Conservation (phyloP, 2,113 vertebrate genomes). For the Paramormyrops kingsleyae region DNA sequence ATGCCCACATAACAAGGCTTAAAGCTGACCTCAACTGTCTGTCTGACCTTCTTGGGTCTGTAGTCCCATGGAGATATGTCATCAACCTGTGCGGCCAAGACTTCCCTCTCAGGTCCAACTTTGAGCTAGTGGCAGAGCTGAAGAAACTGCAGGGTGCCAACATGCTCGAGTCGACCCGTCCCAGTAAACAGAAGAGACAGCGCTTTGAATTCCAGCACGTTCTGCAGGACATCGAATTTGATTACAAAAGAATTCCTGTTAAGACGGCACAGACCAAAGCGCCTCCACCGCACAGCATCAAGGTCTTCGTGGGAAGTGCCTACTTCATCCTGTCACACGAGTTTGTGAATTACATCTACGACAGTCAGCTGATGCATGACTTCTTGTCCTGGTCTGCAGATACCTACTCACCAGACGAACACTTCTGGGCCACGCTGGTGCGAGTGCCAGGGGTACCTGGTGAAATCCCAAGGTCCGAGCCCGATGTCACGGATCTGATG, state of each 20-base stretch:
- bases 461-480: slow-evolving; percentile 59
- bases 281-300: slow-evolving; percentile 70
- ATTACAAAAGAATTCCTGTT: slow-evolving; percentile 66
- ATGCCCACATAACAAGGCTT: slow-evolving; percentile 81
- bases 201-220: slow-evolving; percentile 74
- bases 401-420: slow-evolving; percentile 89
- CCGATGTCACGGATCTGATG: slow-evolving; percentile 79
- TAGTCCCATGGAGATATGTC: slow-evolving; percentile 76
- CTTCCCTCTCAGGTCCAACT: slow-evolving; percentile 82
- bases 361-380: slow-evolving; percentile 64
- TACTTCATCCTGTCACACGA: slow-evolving; percentile 80
- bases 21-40: slow-evolving; percentile 87
- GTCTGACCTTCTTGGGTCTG: slow-evolving; percentile 71
- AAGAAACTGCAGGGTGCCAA: slow-evolving; percentile 73
- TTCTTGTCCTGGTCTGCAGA: slow-evolving; percentile 85
- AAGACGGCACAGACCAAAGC: slow-evolving; percentile 66
- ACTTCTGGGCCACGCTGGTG: slow-evolving; percentile 86
- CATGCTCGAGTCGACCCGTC: slow-evolving; percentile 80
- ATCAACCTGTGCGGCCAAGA: slow-evolving; percentile 93
- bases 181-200: slow-evolving; percentile 69
- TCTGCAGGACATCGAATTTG: slow-evolving; percentile 64
- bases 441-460: slow-evolving; percentile 79
- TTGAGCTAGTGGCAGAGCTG: slow-evolving; percentile 73
- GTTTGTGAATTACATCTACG: slow-evolving; percentile 62
- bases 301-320: slow-evolving; percentile 84